phyloP scores from a whole-genome alignment of 2,888 invertebrate genomes.

The Colletes collaris region DNA sequence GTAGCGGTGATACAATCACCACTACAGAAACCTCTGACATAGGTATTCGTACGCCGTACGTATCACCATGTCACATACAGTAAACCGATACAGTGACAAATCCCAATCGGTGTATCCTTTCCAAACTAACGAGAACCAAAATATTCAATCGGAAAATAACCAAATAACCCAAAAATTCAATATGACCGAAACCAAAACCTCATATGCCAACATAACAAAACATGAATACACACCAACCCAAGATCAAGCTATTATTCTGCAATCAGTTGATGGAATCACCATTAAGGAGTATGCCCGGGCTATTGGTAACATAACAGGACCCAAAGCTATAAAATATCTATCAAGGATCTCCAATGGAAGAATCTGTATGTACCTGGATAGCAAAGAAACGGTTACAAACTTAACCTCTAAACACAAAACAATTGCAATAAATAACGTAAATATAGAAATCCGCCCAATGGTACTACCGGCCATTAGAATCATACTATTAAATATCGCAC shows the following conservation, averaged over 20 bases:
- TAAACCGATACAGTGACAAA: not conserved
- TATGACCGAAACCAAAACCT: not conserved
- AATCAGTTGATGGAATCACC: not conserved
- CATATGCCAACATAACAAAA: not conserved
- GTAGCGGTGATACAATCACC: not conserved
- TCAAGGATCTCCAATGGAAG: not conserved
- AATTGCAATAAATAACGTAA: not conserved
- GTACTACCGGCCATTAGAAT: not conserved
- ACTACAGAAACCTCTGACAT: not conserved
- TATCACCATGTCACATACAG: not conserved
- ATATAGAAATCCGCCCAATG: not conserved
- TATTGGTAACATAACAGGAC: not conserved
- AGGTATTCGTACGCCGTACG: not conserved
- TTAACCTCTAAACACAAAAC: slow-evolving; percentile 4
- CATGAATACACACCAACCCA: not conserved
- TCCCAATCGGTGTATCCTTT: not conserved
- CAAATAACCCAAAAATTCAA: not conserved
- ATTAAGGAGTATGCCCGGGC: not conserved
- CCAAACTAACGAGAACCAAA: not conserved
- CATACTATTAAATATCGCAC: slow-evolving; percentile 2
- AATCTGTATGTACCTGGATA: slow-evolving; percentile 8
- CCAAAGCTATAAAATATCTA: not conserved
- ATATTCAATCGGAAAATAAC: not conserved
- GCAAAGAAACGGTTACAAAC: not conserved
- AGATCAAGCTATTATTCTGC: not conserved